Evolutionary conservation across 1,140 invertebrate genomes (phyloP), one percentile per base, ranked within the genome.

Genomic region (Camponotus pennsylvanicus): DNA sequence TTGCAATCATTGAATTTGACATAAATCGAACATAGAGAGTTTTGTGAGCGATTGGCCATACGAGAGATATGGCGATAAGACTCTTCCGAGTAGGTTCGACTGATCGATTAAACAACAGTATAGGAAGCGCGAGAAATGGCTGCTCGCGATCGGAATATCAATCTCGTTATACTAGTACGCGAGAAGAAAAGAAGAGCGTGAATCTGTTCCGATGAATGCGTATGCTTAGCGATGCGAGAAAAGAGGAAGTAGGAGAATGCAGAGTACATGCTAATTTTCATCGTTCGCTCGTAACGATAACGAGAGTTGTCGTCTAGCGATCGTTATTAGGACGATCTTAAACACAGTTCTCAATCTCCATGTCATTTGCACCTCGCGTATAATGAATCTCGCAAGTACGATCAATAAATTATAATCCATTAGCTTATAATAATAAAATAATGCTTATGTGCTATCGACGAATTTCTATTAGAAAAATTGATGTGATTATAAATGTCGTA

Each of bases 251-350:
- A 86, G 80, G 55, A 73, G 92, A 84, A 59, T 59, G 84, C 75
- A 89, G 90, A 91, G 92, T 91, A 78, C 89, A 93, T 92, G 92
- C 91, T 92, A 94, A 94, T 94, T 94, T 92, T 73, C 69, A 92
- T 92, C 89, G 77, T 89, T 86, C 77, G 85, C 89, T 88, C 75
- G 91, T 92, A 87, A 86, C 73, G 92, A 93, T 90, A 93, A 77
- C 91, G 92, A 93, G 92, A 93, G 92, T 94, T 42, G 66, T 79
- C 73, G 63, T 80, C 90, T 13, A 42, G 18, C 52, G 27, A 45
- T 82, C 61, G 32, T 57, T 57, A 11, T 67, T 42, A 32, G 34
- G 11, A 70, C 18, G 66, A 45, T 80, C 64, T 40, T 27, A 52
- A 52, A 45, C 9, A 7, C 32, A 64, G 32, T 9, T 55, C 45